A percentile compares a stretch with the other conserved stretches of the same genome.
These are phyloP conservation scores for Parapristionchus giblindavisi DNA, from an alignment of 2,888 invertebrate species.

Conservation along the genomic window DNA sequence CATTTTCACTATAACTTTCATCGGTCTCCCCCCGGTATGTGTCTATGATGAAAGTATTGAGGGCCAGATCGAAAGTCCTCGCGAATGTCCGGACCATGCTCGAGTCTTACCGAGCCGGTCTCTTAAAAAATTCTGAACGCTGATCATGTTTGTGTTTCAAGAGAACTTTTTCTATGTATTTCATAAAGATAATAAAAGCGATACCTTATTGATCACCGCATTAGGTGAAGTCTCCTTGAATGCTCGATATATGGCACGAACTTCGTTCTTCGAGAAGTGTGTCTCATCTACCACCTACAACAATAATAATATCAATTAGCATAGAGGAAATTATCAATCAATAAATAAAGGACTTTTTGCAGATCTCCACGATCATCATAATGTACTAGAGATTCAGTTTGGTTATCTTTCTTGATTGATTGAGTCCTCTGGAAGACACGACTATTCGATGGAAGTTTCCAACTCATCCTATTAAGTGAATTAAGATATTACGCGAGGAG, in stretches of 20 bases:
- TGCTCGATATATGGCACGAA: constrained; percentile 62
- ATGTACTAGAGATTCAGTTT: not conserved
- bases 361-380: constrained; percentile 26
- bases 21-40: no score
- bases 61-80: no score
- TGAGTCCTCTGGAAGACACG: constrained; percentile 22
- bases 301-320: not conserved
- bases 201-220: constrained; percentile 63
- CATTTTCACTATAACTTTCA: no score
- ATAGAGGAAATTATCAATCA: not conserved
- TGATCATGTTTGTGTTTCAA: no score
- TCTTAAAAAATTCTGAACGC: no score
- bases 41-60: no score
- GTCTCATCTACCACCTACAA: constrained; percentile 63
- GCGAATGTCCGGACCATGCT: no score
- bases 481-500: no score
- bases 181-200: no score
- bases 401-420: not conserved
- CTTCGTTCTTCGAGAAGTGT: constrained; percentile 63
- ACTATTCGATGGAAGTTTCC: constrained; percentile 23
- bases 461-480: constrained; percentile 27
- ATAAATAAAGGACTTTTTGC: constrained; percentile 6
- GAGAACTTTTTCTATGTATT: not conserved
- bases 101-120: no score
- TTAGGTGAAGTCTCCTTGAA: constrained; percentile 66